Evolutionary conservation across 2,113 vertebrate genomes (phyloP).

Genomic region (Labeo catla): DNA sequence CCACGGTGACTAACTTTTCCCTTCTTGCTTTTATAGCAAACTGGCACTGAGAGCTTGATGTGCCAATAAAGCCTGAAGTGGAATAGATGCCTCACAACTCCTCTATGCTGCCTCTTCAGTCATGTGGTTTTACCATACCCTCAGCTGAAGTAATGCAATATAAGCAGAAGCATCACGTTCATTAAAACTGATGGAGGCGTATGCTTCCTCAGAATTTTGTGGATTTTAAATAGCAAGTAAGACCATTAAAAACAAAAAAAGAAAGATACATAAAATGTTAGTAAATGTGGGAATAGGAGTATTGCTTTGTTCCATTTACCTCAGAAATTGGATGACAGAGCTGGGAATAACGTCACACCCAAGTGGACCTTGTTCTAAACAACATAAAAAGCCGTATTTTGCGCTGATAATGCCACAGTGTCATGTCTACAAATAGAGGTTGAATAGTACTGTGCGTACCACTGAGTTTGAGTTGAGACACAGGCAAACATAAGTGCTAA

Average conservation of each 20-base stretch:
- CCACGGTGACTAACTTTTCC: conserved; percentile 44
- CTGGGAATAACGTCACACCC: no score
- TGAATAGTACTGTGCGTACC: no score
- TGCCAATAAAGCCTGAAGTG: conserved; percentile 17
- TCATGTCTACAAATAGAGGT: no score
- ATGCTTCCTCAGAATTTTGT: background rate
- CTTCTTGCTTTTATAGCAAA: conserved; percentile 41
- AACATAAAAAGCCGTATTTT: no score
- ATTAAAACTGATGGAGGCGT: background rate
- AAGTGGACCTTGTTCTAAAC: no score
- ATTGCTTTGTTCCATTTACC: background rate
- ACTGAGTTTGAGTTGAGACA: no score
- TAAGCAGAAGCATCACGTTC: background rate
- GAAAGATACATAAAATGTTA: background rate
- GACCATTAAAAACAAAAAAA: background rate
- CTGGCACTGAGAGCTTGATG: conserved; percentile 14
- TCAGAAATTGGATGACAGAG: no score
- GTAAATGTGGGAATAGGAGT: background rate
- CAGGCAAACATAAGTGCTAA: no score
- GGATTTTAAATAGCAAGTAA: background rate
- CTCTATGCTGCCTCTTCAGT: background rate
- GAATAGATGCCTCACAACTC: background rate
- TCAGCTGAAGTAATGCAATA: background rate
- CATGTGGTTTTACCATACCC: background rate
- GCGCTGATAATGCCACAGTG: no score